Percentiles rank a stretch among this genome's conserved stretches.
Conservation (phyloP, 2,888 invertebrate genomes). For the Chrysolina americana region DNA sequence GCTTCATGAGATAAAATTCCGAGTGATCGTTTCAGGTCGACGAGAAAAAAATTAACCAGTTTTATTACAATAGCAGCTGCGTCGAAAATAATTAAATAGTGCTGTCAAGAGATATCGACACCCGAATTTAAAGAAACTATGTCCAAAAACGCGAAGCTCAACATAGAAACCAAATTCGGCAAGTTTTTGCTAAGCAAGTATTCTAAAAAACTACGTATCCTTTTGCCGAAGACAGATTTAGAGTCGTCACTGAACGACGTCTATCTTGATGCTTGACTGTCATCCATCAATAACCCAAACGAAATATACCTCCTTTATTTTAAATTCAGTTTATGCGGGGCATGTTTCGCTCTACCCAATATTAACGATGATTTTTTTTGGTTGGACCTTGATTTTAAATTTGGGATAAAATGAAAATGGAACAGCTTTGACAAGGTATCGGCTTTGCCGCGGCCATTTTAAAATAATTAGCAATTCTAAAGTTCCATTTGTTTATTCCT, state of each 20-base stretch:
- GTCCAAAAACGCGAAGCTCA: conserved; percentile 45
- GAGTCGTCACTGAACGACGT: conserved; percentile 63
- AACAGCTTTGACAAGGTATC: conserved; percentile 39
- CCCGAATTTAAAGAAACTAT: conserved; percentile 36
- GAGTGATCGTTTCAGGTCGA: conserved; percentile 1
- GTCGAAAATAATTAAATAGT: conserved; percentile 51
- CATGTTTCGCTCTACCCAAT: conserved; percentile 55
- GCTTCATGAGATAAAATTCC: too few species aligned
- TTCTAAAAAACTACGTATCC: conserved; percentile 49
- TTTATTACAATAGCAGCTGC: conserved; percentile 50
- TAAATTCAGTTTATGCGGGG: conserved; percentile 53
- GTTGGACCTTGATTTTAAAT: conserved; percentile 50
- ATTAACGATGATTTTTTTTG: conserved; percentile 64
- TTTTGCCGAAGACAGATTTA: conserved; percentile 61
- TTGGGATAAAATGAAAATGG: conserved; percentile 52
- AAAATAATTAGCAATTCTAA: conserved; percentile 68
- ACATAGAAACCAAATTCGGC: conserved; percentile 50
- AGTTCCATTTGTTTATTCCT: conserved; percentile 66
- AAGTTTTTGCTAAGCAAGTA: conserved; percentile 48
- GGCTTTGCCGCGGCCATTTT: conserved; percentile 50
- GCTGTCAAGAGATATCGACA: conserved; percentile 45
- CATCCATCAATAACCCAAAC: conserved; percentile 66
- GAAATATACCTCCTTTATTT: conserved; percentile 58
- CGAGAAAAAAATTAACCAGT: conserved; percentile 40
- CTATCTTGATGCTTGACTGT: conserved; percentile 67